phyloP scores from a whole-genome alignment of 2,888 invertebrate species.

The Caenorhabditis sp. region DNA sequence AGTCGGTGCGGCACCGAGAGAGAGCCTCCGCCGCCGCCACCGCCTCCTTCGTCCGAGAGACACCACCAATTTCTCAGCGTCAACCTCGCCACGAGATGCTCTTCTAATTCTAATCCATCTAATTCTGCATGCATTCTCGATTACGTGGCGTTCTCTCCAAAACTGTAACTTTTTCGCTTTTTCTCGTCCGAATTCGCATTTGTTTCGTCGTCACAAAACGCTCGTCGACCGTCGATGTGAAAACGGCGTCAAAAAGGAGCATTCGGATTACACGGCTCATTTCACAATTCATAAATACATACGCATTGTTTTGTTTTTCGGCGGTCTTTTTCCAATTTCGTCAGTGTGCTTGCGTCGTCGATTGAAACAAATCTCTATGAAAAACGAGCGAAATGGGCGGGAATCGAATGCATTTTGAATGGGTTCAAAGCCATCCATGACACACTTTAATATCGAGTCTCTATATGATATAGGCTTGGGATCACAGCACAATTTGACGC shows the following conservation, averaged over 20 bases:
- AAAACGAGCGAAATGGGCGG: constrained; percentile 18
- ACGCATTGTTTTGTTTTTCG: neutral
- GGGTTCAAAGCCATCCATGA: constrained; percentile 16
- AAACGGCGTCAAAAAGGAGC: constrained; percentile 19
- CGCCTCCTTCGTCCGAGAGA: too few relatives aligned
- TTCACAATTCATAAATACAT: constrained; percentile 17
- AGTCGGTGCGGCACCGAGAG: neutral
- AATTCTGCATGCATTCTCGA: constrained; percentile 12
- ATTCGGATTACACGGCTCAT: constrained; percentile 11
- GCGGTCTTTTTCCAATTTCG: neutral
- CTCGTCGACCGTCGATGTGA: constrained; percentile 24
- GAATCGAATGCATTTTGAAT: constrained; percentile 50
- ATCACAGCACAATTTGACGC: neutral
- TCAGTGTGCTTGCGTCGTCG: neutral
- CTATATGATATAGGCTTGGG: constrained; percentile 36
- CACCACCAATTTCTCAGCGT: constrained; percentile 13
- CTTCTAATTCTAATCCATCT: constrained; percentile 30
- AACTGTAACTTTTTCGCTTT: neutral
- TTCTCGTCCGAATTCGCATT: too few relatives aligned
- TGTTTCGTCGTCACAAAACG: too few relatives aligned
- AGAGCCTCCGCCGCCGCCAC: too few relatives aligned
- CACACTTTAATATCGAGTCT: constrained; percentile 11
- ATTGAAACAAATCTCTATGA: constrained; percentile 19
- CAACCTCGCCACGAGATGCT: neutral
- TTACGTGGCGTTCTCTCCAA: too few relatives aligned